Conservation (phyloP, 2,113 vertebrate species). For the Bos indicus region DNA sequence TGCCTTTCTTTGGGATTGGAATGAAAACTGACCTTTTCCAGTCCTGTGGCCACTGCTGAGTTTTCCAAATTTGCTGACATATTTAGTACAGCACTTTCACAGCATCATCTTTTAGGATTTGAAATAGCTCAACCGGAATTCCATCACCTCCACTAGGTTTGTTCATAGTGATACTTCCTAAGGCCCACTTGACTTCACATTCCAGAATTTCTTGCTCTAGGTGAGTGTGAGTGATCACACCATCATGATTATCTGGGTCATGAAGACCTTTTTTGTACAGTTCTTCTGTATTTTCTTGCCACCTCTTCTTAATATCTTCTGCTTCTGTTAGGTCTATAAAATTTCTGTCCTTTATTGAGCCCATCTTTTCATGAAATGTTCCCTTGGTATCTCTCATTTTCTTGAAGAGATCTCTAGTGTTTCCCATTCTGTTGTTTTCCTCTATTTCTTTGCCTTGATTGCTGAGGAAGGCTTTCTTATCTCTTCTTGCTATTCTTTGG, state of each 20-base stretch:
- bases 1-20: background rate
- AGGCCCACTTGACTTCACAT: background rate
- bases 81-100: background rate
- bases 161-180: background rate
- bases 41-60: background rate
- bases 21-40: background rate
- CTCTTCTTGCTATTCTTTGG: no score
- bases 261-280: background rate
- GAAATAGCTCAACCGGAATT: background rate
- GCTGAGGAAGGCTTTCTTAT: no score
- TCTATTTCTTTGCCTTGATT: no score
- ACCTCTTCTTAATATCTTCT: background rate
- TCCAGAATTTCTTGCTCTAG: background rate
- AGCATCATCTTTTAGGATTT: background rate
- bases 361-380: no score
- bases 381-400: background rate
- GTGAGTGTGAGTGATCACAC: background rate
- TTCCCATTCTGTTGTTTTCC: background rate
- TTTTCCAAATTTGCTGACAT: background rate
- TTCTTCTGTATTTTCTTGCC: background rate
- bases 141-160: background rate
- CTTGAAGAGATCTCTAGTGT: background rate
- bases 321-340: background rate
- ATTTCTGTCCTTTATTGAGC: background rate
- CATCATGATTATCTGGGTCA: background rate